These are phyloP conservation scores for Enteromius viviparus DNA, from an alignment of 2,797 vertebrate species.

Conservation along the genomic window DNA sequence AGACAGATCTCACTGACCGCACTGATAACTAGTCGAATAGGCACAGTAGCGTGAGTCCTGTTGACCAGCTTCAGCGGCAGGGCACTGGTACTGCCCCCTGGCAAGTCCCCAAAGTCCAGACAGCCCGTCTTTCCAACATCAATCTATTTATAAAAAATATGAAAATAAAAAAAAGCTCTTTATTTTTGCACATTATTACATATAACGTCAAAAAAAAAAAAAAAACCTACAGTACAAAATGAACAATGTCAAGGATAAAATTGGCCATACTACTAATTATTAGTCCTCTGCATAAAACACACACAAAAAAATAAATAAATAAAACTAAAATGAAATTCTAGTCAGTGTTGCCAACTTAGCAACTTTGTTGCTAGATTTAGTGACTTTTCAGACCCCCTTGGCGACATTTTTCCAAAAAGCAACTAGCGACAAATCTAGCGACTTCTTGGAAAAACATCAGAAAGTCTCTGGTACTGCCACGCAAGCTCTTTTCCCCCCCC, in stretches of 20 bases:
- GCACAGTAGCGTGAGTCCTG: conserved; percentile 87
- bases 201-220: neutral
- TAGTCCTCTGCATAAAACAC: neutral
- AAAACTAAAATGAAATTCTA: neutral
- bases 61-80: conserved; percentile 89
- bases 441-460: too few relatives aligned
- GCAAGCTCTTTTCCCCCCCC: too few relatives aligned
- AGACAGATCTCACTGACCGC: conserved; percentile 82
- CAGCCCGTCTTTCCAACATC: conserved; percentile 78
- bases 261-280: neutral
- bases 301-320: neutral
- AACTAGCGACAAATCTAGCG: too few relatives aligned
- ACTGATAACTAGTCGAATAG: conserved; percentile 90
- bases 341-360: too few relatives aligned
- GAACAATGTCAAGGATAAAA: neutral
- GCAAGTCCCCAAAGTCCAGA: conserved; percentile 92
- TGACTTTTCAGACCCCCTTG: too few relatives aligned
- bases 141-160: conserved; percentile 75
- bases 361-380: too few relatives aligned
- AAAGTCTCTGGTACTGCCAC: too few relatives aligned
- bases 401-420: too few relatives aligned
- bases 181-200: neutral
- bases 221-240: neutral
- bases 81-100: conserved; percentile 83
- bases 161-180: too few relatives aligned